Percentiles rank a stretch among this genome's conserved stretches.
These are phyloP conservation scores for Herminia tarsipennalis DNA, from an alignment of 2,888 invertebrate genomes.

Conservation along the genomic window DNA sequence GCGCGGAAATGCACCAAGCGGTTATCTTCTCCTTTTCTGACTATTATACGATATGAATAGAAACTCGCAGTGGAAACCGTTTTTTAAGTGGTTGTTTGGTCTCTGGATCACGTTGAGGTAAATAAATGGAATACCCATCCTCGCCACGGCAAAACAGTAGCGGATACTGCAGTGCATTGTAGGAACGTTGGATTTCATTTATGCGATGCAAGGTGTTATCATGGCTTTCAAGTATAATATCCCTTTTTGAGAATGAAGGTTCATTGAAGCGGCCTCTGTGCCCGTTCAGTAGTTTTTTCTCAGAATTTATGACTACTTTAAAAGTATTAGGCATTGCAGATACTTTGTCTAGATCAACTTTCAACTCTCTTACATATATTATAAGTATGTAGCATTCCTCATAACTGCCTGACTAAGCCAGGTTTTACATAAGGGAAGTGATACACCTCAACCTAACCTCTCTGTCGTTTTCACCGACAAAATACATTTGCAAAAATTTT, in stretches of 20 bases:
- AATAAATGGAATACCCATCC: neutral
- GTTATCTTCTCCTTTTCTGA: constrained; percentile 1
- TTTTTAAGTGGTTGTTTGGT: no score
- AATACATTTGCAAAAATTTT: constrained; percentile 3
- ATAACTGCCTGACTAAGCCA: no score
- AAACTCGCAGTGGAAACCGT: neutral
- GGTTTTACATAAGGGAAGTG: neutral
- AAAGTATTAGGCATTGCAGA: neutral
- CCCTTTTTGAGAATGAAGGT: constrained; percentile 1
- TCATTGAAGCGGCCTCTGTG: constrained; percentile 4
- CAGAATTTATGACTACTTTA: constrained; percentile 3
- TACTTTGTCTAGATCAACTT: neutral
- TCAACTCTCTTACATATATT: neutral
- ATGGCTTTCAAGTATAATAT: constrained; percentile 3
- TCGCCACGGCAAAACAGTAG: constrained; percentile 3
- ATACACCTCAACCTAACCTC: neutral
- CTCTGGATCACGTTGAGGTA: neutral
- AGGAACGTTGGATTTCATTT: constrained; percentile 1
- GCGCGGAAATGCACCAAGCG: no score
- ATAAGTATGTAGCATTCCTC: neutral
- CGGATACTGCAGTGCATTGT: constrained; percentile 8
- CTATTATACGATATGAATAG: neutral
- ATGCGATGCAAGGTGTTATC: neutral
- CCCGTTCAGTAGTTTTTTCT: neutral
- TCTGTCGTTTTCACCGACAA: neutral